Percentiles rank a stretch among this genome's conserved stretches.
Evolutionary conservation across 2,888 invertebrate genomes (phyloP).

Genomic region (Andrena bucephala): DNA sequence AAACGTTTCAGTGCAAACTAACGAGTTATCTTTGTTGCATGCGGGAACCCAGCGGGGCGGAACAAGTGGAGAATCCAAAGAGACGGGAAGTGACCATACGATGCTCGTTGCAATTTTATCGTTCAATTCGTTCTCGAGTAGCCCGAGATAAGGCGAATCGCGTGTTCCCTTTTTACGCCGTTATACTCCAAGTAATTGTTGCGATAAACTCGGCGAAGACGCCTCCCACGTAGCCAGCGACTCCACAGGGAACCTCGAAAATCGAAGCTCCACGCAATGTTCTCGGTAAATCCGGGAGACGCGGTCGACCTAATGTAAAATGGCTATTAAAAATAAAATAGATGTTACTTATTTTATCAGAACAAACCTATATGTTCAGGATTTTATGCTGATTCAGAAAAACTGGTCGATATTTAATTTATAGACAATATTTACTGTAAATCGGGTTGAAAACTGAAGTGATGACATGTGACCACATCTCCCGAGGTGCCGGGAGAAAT

Average conservation of each 20-base stretch:
- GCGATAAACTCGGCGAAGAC: neutral
- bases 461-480: no score
- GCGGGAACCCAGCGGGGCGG: slow-evolving; percentile 2
- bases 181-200: slow-evolving; percentile 10
- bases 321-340: no score
- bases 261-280: no score
- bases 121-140: slow-evolving; percentile 13
- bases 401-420: no score
- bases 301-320: no score
- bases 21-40: slow-evolving; percentile 2
- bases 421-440: no score
- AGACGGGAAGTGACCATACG: neutral
- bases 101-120: neutral
- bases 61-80: neutral
- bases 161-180: slow-evolving; percentile 18
- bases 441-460: no score
- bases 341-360: no score
- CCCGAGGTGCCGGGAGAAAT: no score
- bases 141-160: slow-evolving; percentile 18
- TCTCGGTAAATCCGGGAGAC: no score
- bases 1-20: neutral
- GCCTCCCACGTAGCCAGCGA: neutral
- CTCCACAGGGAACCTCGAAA: neutral
- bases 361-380: no score
- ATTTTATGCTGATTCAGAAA: no score